Conservation (phyloP, 2,888 invertebrate species). For the Linnaemya tessellans region DNA sequence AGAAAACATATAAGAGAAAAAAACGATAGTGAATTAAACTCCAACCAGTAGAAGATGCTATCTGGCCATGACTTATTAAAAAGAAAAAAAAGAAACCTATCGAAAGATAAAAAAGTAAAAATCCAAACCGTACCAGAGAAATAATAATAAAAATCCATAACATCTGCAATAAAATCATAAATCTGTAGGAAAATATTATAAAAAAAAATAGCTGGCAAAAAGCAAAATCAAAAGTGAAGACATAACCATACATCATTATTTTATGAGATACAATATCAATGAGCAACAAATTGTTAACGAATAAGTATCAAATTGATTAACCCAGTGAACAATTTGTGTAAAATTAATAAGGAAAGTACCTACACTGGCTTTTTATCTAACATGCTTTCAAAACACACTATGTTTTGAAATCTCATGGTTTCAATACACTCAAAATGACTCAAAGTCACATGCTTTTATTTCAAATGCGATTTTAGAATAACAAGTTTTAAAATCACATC, state of each 20-base stretch:
- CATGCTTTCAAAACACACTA: not conserved
- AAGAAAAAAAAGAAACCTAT: slow-evolving; percentile 34
- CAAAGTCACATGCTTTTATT: too few species aligned
- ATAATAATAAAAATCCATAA: slow-evolving; percentile 72
- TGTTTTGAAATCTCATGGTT: too few species aligned
- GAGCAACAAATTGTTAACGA: slow-evolving; percentile 70
- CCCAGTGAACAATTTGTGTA: slow-evolving; percentile 30
- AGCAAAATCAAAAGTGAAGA: slow-evolving; percentile 65
- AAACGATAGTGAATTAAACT: slow-evolving; percentile 27
- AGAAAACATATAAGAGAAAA: slow-evolving; percentile 8
- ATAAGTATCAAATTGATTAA: not conserved
- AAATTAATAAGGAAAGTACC: not conserved
- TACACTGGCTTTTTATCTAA: too few species aligned
- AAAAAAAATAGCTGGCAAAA: slow-evolving; percentile 24
- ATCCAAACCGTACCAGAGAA: slow-evolving; percentile 36
- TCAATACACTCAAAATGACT: too few species aligned
- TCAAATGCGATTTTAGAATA: too few species aligned
- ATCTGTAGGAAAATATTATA: slow-evolving; percentile 64
- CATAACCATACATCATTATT: slow-evolving; percentile 73
- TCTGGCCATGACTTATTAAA: slow-evolving; percentile 53
- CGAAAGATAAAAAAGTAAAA: slow-evolving; percentile 1
- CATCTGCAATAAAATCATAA: slow-evolving; percentile 73
- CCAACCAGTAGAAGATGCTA: slow-evolving; percentile 46
- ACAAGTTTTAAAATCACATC: too few species aligned
- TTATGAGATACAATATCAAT: slow-evolving; percentile 72